Evolutionary conservation across 2,113 vertebrate species (phyloP).

Genomic region (Lynx canadensis): DNA sequence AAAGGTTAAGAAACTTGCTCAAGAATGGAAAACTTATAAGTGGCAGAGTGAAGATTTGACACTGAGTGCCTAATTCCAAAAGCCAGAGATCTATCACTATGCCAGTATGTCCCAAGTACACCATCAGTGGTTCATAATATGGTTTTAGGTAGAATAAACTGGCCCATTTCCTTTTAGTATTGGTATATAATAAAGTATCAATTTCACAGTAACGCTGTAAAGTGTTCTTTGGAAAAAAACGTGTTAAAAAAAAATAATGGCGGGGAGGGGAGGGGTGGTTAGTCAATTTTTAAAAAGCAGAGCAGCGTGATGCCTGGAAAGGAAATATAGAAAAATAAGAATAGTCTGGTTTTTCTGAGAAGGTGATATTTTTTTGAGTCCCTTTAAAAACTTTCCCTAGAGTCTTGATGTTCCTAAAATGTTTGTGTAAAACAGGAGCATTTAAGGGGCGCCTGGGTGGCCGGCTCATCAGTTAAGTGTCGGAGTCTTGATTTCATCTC

Average conservation of each 20-base stretch:
- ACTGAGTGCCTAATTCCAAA: not conserved
- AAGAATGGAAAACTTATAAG: not conserved
- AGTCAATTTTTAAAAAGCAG: not conserved
- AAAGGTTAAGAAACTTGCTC: not conserved
- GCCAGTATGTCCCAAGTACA: not conserved
- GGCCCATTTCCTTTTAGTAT: not conserved
- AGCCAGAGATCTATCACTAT: not conserved
- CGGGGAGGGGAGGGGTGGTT: no score
- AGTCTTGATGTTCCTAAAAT: not conserved
- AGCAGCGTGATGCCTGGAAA: not conserved
- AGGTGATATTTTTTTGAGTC: not conserved
- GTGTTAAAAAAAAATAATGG: not conserved
- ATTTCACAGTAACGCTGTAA: not conserved
- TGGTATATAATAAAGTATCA: not conserved
- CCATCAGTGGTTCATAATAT: not conserved
- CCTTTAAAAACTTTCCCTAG: not conserved
- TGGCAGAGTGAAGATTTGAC: not conserved
- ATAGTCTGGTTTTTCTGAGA: slow-evolving; percentile 16
- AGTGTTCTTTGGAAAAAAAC: not conserved
- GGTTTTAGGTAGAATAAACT: not conserved
- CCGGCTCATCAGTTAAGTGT: no score
- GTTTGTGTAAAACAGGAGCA: not conserved
- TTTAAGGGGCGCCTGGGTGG: no score
- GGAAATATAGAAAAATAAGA: not conserved
- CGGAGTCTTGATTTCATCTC: no score